Base-by-base conservation (phyloP, 1,140 invertebrate genomes). In the Ceratina calcarata region DNA sequence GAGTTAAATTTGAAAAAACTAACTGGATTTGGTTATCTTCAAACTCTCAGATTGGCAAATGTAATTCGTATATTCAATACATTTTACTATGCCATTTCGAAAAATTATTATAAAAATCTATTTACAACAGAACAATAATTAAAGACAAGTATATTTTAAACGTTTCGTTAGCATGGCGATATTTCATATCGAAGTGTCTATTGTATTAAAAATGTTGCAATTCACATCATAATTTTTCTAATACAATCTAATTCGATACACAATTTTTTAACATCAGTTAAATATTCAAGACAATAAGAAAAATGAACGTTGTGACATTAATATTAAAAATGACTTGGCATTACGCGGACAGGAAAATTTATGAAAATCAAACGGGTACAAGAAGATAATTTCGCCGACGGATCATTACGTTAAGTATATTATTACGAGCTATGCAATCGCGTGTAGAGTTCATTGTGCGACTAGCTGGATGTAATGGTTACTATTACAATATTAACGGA, bases 401-500 rank as follows among this genome's bases (percentile, higher is more conserved):
- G 49, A 79, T 73, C 67, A 66, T 73, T 79, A 73, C 37, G 8
- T 62, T 60, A 32, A 45, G 70, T 73, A 51, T 22, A 20, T 8
- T 27, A 60, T 73, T 73, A 64, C 20, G 49, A 66, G 62, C 45
- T 60, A 64, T 79, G 62, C 53, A 66, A 15, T 79, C 77, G 77
- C 70, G 77, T 79, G 60, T 73, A 73, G 37, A 58, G n/a, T 66
- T 58, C 8, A 15, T 20, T 24, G 58, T 10, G 49, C 60, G 67
- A 64, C 49, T 20, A 64, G 61, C n/a, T 32, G 53, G 20, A 73
- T 37, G 61, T 73, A 73, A 79, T 79, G 60, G 62, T 72, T 73
- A 45, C 77, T 18, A 58, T 79, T 79, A 79, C 53, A 20, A 73
- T 37, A 73, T 79, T 79, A 73, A 74, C 32, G 70, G 66, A 73